Evolutionary conservation across 2,797 vertebrate genomes (phyloP).

Genomic region (Semaprochilodus insignis): DNA sequence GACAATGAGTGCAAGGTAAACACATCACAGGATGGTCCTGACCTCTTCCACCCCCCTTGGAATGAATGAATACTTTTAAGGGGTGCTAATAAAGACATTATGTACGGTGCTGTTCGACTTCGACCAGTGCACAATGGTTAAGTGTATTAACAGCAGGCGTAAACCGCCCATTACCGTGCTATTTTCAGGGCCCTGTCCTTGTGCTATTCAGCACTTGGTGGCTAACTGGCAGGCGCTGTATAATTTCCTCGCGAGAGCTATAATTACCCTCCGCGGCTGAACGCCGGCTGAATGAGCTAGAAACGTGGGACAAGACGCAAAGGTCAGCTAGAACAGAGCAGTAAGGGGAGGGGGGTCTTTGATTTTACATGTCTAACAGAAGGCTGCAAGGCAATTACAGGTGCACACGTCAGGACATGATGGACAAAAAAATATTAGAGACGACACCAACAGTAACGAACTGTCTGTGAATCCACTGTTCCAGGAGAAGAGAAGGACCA

Average conservation of each 20-base stretch:
- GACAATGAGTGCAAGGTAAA: slow-evolving; percentile 24
- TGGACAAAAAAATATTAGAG: slow-evolving; percentile 17
- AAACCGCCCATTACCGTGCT: slow-evolving; percentile 73
- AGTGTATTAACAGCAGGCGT: slow-evolving; percentile 61
- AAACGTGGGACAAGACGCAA: slow-evolving; percentile 69
- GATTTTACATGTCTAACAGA: slow-evolving; percentile 27
- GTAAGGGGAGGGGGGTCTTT: slow-evolving; percentile 9
- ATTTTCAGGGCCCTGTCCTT: slow-evolving; percentile 76
- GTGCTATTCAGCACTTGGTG: slow-evolving; percentile 78
- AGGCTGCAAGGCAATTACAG: slow-evolving; percentile 26
- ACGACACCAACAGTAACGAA: background rate
- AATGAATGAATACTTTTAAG: slow-evolving; percentile 27
- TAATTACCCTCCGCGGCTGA: slow-evolving; percentile 79
- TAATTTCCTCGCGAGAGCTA: slow-evolving; percentile 79
- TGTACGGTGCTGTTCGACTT: slow-evolving; percentile 29
- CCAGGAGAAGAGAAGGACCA: background rate
- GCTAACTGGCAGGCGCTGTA: slow-evolving; percentile 74
- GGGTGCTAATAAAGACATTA: slow-evolving; percentile 38
- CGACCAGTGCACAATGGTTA: slow-evolving; percentile 41
- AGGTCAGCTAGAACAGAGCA: slow-evolving; percentile 70
- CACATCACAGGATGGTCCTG: background rate
- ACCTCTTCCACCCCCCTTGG: slow-evolving; percentile 9
- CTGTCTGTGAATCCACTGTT: background rate
- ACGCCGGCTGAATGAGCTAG: slow-evolving; percentile 72
- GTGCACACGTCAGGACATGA: slow-evolving; percentile 63